phyloP scores from a whole-genome alignment of 2,888 invertebrate genomes.

The Drosophila anomalata region DNA sequence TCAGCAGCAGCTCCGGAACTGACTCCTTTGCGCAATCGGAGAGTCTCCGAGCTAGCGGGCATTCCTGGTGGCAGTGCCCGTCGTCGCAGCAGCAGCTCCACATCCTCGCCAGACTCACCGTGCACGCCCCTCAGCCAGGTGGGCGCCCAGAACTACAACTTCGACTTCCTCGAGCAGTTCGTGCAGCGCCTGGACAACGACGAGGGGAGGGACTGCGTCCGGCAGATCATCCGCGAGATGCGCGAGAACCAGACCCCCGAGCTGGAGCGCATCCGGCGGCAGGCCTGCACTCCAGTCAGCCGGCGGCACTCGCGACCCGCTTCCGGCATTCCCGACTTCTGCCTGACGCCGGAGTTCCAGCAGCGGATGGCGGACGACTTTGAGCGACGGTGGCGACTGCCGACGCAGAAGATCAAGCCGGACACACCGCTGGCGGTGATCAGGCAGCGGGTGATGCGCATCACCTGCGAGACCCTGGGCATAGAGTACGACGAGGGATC shows the following conservation, averaged over 20 bases:
- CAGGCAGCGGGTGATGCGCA: slow-evolving; percentile 77
- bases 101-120: slow-evolving; percentile 69
- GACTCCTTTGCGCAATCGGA: slow-evolving; percentile 80
- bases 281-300: slow-evolving; percentile 82
- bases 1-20: slow-evolving; percentile 46
- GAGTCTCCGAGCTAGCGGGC: slow-evolving; percentile 78
- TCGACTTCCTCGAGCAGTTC: slow-evolving; percentile 75
- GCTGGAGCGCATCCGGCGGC: slow-evolving; percentile 79
- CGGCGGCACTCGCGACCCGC: slow-evolving; percentile 71
- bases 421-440: slow-evolving; percentile 81
- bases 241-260: slow-evolving; percentile 82
- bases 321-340: slow-evolving; percentile 81
- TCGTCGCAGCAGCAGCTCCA: slow-evolving; percentile 43
- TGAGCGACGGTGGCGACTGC: slow-evolving; percentile 82
- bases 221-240: slow-evolving; percentile 81
- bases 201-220: slow-evolving; percentile 78
- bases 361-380: slow-evolving; percentile 83
- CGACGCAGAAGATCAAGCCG: slow-evolving; percentile 78
- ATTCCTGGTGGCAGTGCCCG: slow-evolving; percentile 58
- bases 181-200: slow-evolving; percentile 77
- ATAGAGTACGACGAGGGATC: slow-evolving; percentile 63
- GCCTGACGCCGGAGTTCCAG: slow-evolving; percentile 82
- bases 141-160: slow-evolving; percentile 48
- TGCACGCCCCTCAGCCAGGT: slow-evolving; percentile 79
- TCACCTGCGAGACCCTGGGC: slow-evolving; percentile 80